These are phyloP conservation scores for Microctonus aethiopoides DNA, from an alignment of 2,888 invertebrate species.

Conservation along the genomic window DNA sequence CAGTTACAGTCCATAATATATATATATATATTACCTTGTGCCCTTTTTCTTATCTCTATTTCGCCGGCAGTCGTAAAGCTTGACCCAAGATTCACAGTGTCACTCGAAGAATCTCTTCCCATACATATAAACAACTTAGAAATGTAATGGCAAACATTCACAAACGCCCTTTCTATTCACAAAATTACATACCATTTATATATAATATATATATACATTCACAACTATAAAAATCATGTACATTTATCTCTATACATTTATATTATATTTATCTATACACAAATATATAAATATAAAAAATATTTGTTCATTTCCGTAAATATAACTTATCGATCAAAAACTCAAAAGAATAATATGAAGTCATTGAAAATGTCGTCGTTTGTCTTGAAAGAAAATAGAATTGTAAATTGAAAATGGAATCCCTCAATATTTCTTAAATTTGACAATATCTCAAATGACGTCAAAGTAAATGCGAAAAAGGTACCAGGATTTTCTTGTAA, in stretches of 20 bases:
- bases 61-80: constrained; percentile 28
- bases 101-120: constrained; percentile 13
- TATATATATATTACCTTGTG: not conserved
- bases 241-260: too few relatives aligned
- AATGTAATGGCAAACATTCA: not conserved
- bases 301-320: not conserved
- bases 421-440: constrained; percentile 7
- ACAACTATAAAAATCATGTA: too few relatives aligned
- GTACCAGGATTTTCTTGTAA: not conserved
- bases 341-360: not conserved
- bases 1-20: not conserved
- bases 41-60: constrained; percentile 25
- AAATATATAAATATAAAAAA: too few relatives aligned
- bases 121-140: constrained; percentile 17
- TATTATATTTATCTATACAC: too few relatives aligned
- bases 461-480: not conserved
- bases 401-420: constrained; percentile 17
- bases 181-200: not conserved
- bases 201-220: not conserved
- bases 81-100: constrained; percentile 24
- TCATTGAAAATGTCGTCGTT: not conserved
- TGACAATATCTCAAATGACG: not conserved
- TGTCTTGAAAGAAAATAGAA: not conserved
- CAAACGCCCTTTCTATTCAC: not conserved
- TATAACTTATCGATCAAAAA: not conserved